A percentile compares a stretch with the other conserved stretches of the same genome.
Evolutionary conservation across 2,113 vertebrate species (phyloP).

Genomic region (Dicerorhinus sumatrensis): DNA sequence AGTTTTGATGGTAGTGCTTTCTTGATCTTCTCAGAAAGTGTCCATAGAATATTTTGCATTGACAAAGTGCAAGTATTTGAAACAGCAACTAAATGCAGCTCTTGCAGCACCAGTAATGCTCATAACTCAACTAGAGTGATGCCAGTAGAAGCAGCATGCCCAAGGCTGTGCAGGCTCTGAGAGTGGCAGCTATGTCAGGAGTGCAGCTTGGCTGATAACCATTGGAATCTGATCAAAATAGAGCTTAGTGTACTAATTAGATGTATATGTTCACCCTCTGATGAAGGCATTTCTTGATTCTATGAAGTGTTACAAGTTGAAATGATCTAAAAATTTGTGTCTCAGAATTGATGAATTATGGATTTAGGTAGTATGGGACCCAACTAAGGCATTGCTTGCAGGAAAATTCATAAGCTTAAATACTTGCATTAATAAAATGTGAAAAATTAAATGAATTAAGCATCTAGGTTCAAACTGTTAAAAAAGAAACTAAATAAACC

Average conservation of each 20-base stretch:
- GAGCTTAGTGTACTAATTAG: no score
- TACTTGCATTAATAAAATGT: neutral
- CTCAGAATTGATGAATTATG: neutral
- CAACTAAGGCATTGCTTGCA: neutral
- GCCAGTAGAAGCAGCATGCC: accelerated
- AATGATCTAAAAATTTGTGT: neutral
- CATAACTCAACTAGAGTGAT: neutral
- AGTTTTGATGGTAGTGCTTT: neutral
- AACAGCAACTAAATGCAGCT: neutral
- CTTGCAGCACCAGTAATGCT: neutral
- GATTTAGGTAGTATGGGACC: neutral
- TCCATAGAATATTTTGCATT: neutral
- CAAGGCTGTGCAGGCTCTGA: neutral
- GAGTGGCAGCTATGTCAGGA: neutral
- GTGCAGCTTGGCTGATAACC: neutral
- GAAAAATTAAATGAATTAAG: neutral
- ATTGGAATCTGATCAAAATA: neutral
- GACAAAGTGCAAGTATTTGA: neutral
- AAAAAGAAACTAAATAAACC: neutral
- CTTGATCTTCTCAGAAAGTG: neutral
- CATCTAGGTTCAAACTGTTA: neutral
- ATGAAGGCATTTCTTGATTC: neutral
- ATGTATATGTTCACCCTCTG: neutral
- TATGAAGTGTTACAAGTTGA: neutral
- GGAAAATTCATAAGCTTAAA: neutral